Conservation (phyloP, 2,113 vertebrate genomes). For the Macaca fascicularis region T2T-MFA8v1.1 NC_088379.1:186181001-186181500, state of each 20-base stretch:
- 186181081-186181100: not conserved
- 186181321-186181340: slow-evolving; percentile 42
- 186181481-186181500: slow-evolving; percentile 46
- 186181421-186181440: slow-evolving; percentile 44
- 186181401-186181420: slow-evolving; percentile 65
- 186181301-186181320: slow-evolving; percentile 8
- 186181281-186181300: slow-evolving; percentile 38
- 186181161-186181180: slow-evolving; percentile 48
- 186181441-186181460: slow-evolving; percentile 5
- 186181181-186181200: slow-evolving; percentile 56
- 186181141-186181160: slow-evolving; percentile 45
- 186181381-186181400: slow-evolving; percentile 72
- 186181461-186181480: not conserved
- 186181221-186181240: slow-evolving; percentile 43
- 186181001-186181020: not conserved
- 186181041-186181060: not conserved
- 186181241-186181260: slow-evolving; percentile 59
- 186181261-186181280: slow-evolving; percentile 32
- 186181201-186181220: slow-evolving; percentile 49
- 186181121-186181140: slow-evolving; percentile 33
- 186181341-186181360: slow-evolving; percentile 47
- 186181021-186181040: not conserved
- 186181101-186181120: not conserved
- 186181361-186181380: slow-evolving; percentile 55
- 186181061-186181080: not conserved